phyloP scores from a whole-genome alignment of 1,140 invertebrate species.

The Drosophila kepulauana region DNA sequence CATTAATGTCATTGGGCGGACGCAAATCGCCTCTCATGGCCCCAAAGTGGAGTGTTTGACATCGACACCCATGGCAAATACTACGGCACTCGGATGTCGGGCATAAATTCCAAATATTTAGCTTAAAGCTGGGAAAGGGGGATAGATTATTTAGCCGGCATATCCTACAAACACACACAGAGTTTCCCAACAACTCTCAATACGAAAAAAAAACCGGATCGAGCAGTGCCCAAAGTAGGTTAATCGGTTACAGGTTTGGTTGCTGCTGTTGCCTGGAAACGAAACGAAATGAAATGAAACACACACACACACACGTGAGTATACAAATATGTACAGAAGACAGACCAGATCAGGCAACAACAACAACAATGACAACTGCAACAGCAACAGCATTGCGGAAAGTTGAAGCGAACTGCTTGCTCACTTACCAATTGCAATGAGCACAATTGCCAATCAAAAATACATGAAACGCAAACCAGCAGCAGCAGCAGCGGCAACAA shows the following conservation, averaged over 20 bases:
- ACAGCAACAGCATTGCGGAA: constrained; percentile 32
- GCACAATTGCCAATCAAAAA: constrained; percentile 67
- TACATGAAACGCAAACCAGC: constrained; percentile 32
- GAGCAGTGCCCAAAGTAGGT: constrained; percentile 59
- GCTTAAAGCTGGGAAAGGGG: not conserved
- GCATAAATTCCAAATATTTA: constrained; percentile 18
- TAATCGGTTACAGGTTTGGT: constrained; percentile 67
- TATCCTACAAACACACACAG: constrained; percentile 53
- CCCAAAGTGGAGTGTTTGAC: constrained; percentile 6
- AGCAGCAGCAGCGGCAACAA: constrained; percentile 26
- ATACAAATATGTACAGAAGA: not conserved
- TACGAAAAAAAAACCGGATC: constrained; percentile 63
- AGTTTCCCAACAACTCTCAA: constrained; percentile 42
- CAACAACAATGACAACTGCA: not conserved
- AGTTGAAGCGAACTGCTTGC: constrained; percentile 37
- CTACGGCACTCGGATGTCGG: constrained; percentile 14
- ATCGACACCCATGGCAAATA: constrained; percentile 31
- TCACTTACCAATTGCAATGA: constrained; percentile 59
- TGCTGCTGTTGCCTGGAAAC: constrained; percentile 48
- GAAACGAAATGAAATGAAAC: constrained; percentile 57
- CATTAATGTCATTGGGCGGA: constrained; percentile 33
- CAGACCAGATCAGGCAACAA: constrained; percentile 19
- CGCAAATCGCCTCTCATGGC: constrained; percentile 24
- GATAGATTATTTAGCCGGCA: constrained; percentile 34
- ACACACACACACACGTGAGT: constrained; percentile 27